Percentiles rank a stretch among this genome's conserved stretches.
phyloP scores from a whole-genome alignment of 1,140 invertebrate genomes.

The Drosophila seguyi region DNA sequence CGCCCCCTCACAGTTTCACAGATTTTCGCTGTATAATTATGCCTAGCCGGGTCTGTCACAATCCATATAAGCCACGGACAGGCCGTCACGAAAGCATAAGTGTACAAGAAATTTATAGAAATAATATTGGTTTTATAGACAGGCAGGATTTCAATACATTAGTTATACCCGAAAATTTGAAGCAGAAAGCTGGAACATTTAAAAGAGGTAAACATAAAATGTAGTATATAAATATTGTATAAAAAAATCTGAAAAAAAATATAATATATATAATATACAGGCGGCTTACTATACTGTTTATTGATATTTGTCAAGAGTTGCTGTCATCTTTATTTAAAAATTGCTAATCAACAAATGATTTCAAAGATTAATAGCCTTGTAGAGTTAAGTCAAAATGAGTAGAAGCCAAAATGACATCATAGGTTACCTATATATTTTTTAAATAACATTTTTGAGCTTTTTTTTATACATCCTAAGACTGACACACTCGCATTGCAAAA shows the following conservation, averaged over 20 bases:
- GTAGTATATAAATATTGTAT: too few species aligned
- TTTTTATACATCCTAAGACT: not conserved
- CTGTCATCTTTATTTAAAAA: not conserved
- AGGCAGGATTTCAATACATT: too few species aligned
- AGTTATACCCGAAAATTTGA: too few species aligned
- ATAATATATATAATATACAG: not conserved
- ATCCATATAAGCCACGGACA: conserved; percentile 11
- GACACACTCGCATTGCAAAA: not conserved
- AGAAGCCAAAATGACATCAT: not conserved
- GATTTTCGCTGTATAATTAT: conserved; percentile 62
- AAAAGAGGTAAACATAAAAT: too few species aligned
- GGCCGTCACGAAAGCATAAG: conserved; percentile 22
- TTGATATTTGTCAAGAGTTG: not conserved
- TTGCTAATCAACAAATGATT: not conserved
- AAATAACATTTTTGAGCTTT: not conserved
- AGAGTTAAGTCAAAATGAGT: not conserved
- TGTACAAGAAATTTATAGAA: too few species aligned
- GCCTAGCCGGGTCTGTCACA: conserved; percentile 28
- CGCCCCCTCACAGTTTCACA: conserved; percentile 25
- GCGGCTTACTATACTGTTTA: not conserved
- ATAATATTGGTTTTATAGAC: too few species aligned
- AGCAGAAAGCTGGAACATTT: too few species aligned
- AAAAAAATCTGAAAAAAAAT: too few species aligned
- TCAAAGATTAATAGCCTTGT: not conserved
- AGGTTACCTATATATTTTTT: not conserved